Evolutionary conservation across 2,113 vertebrate genomes (phyloP).

Genomic region (Dolichotis patagonum): DNA sequence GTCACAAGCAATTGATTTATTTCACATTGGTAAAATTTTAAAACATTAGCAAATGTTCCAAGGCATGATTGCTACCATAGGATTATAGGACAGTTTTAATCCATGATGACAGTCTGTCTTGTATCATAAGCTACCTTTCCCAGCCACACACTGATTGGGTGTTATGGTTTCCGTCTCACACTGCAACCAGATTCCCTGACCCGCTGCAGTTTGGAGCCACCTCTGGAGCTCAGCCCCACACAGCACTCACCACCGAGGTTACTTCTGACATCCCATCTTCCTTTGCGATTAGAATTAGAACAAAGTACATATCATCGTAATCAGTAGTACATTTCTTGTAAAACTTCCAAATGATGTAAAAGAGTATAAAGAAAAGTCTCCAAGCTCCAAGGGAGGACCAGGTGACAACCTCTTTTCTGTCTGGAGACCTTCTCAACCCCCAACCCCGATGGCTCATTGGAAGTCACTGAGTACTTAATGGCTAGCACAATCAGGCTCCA

Average conservation of each 20-base stretch:
- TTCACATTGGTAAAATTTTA: constrained; percentile 39
- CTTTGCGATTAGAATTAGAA: neutral
- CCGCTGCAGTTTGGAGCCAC: neutral
- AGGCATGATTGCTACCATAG: constrained; percentile 22
- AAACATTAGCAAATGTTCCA: constrained; percentile 61
- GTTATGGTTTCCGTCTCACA: neutral
- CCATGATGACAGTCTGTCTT: constrained; percentile 35
- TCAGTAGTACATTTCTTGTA: neutral
- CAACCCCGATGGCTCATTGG: neutral
- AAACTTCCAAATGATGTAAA: neutral
- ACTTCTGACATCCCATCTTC: neutral
- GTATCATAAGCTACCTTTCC: constrained; percentile 27
- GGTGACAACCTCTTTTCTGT: neutral
- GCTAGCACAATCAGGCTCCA: neutral
- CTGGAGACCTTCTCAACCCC: neutral
- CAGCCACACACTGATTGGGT: neutral
- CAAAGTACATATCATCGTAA: neutral
- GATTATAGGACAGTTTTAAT: constrained; percentile 52
- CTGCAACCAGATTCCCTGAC: neutral
- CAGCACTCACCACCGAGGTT: neutral
- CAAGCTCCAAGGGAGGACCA: fast-evolving
- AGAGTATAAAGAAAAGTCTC: neutral
- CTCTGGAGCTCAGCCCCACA: neutral
- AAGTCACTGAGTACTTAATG: neutral
- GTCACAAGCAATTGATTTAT: constrained; percentile 36